phyloP scores from a whole-genome alignment of 2,797 vertebrate species.

The Sarcoramphus papa region DNA sequence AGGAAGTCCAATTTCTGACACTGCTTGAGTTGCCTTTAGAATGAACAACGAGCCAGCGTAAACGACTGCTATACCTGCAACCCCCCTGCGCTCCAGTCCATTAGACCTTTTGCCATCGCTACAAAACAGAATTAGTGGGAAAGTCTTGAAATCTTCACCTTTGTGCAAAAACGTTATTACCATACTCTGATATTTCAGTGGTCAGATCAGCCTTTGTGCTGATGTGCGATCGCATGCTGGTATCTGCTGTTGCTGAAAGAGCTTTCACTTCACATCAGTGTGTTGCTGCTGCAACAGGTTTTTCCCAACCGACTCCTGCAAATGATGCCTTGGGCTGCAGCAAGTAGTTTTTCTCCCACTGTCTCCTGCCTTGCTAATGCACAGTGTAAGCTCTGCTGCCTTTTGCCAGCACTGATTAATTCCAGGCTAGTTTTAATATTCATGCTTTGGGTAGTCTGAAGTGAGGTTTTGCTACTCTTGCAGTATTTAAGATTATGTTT shows the following conservation, averaged over 20 bases:
- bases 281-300: neutral
- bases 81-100: rapidly evolving
- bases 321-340: neutral
- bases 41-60: rapidly evolving
- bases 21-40: neutral
- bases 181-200: neutral
- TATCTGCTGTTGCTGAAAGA: rapidly evolving
- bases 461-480: constrained; percentile 37
- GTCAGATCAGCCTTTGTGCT: neutral
- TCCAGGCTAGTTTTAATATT: constrained; percentile 37
- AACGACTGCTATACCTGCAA: neutral
- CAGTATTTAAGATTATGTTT: constrained; percentile 58
- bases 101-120: neutral
- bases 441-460: constrained; percentile 17
- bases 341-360: neutral
- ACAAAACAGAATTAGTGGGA: neutral
- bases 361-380: neutral
- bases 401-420: constrained; percentile 43
- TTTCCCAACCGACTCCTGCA: neutral
- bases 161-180: neutral
- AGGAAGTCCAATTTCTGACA: neutral
- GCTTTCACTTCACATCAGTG: neutral
- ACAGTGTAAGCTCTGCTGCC: neutral
- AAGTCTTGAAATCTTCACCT: neutral
- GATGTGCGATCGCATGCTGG: neutral